Base-by-base conservation (phyloP, 1,140 invertebrate species). In the Sinella curviseta region DNA sequence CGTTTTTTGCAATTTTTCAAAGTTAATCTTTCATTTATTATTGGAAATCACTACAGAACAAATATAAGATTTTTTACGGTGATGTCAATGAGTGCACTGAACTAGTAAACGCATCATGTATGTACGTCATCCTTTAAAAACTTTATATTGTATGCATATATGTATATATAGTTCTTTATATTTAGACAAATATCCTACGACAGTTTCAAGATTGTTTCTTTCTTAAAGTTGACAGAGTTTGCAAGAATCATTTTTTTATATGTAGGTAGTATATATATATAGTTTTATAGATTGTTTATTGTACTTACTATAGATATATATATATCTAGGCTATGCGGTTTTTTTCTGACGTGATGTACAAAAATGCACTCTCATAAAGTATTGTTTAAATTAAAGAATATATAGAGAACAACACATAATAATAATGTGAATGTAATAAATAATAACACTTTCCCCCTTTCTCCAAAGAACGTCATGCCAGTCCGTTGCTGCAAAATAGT, bases 401-500 rank as follows among this genome's bases (percentile, higher is more conserved):
- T n/a, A n/a, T n/a, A n/a, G n/a, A n/a, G n/a, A n/a, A n/a, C n/a
- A n/a, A n/a, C n/a, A n/a, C n/a, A n/a, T n/a, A n/a, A n/a, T n/a
- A n/a, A n/a, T n/a, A n/a, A n/a, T n/a, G n/a, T n/a, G n/a, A n/a
- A n/a, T n/a, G n/a, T n/a, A n/a, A n/a, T n/a, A n/a, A n/a, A n/a
- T n/a, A 65, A n/a, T 70, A 2, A 4, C 26, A 31, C 14, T 31
- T 70, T 70, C 2, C 26, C 31, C 2, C 2, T 31, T 70, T 33
- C 26, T 31, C 26, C 26, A 20, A 55, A 74, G 78, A 79, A 79
- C 78, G 78, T 79, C 78, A 75, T 79, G 78, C 78, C 78, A 79
- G 54, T 79, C 78, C 74, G 48, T 57, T 77, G 65, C 65, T 70
- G 65, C 2, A 70, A 31, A 60, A 60, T 60, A 60, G 24, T 60